Evolutionary conservation across 2,888 invertebrate species (phyloP).

Genomic region (Spatulosminthurus flaviceps): DNA sequence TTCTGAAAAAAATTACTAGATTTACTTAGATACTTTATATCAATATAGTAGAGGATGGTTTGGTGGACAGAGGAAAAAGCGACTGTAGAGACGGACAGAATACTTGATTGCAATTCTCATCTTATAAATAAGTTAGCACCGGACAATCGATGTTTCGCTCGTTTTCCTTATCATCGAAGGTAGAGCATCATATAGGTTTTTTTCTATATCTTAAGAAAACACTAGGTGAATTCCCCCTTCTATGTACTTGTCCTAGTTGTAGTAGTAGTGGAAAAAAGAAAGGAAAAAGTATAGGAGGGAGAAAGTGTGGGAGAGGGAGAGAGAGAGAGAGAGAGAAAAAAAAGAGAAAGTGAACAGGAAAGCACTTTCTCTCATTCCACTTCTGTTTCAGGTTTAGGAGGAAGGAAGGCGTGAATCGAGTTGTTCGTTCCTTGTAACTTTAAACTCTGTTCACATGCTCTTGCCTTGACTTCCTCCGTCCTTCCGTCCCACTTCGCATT

Average conservation of each 20-base stretch:
- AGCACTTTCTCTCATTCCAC: neutral
- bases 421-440: neutral
- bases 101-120: slow-evolving; percentile 9
- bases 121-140: slow-evolving; percentile 28
- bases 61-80: neutral
- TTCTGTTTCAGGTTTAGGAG: slow-evolving; percentile 19
- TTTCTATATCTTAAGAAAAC: neutral
- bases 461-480: slow-evolving; percentile 6
- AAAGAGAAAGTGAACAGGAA: neutral
- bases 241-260: no score
- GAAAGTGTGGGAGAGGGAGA: neutral
- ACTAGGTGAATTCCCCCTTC: neutral
- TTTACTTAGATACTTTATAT: no score
- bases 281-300: neutral
- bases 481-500: slow-evolving; percentile 30
- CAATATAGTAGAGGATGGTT: no score
- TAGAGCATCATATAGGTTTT: neutral
- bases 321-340: slow-evolving; percentile 1
- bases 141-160: slow-evolving; percentile 23
- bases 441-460: slow-evolving; percentile 26
- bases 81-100: slow-evolving; percentile 13
- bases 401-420: slow-evolving; percentile 27
- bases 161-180: neutral
- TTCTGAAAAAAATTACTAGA: no score
- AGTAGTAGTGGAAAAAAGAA: no score